A percentile compares a stretch with the other conserved stretches of the same genome.
These are phyloP conservation scores for Sebastes diaconus DNA, from an alignment of 2,797 vertebrate genomes.

Conservation along the genomic window DNA sequence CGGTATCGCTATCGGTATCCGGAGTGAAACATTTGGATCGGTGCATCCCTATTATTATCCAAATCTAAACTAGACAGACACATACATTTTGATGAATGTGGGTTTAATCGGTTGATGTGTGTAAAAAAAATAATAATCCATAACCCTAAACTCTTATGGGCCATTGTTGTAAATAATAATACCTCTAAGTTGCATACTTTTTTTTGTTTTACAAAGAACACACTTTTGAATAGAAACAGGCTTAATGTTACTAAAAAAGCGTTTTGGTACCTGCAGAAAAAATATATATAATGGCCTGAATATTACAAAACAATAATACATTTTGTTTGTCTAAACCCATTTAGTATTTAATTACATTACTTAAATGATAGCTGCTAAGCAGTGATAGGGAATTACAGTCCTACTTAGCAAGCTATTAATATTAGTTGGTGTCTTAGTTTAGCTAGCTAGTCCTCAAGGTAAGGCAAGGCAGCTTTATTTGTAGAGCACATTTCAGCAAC, in stretches of 20 bases:
- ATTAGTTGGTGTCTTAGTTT: not conserved
- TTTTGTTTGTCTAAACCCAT: not conserved
- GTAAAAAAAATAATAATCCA: not conserved
- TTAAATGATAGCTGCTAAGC: not conserved
- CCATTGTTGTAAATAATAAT: not conserved
- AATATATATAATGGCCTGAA: not conserved
- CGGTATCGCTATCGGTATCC: too few relatives aligned
- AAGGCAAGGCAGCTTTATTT: too few relatives aligned
- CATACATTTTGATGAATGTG: not conserved
- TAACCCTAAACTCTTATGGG: not conserved
- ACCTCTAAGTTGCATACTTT: not conserved
- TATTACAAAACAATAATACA: not conserved
- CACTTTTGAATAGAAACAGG: not conserved
- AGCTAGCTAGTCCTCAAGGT: not conserved
- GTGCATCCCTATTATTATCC: not conserved
- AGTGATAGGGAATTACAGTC: not conserved
- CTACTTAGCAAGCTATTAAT: slow-evolving; percentile 13
- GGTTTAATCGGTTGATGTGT: not conserved
- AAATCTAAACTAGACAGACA: not conserved
- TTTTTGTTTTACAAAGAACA: not conserved
- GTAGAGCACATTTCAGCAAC: too few relatives aligned
- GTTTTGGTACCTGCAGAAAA: not conserved
- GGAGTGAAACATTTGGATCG: too few relatives aligned
- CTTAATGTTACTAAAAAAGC: not conserved
- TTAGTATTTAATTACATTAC: not conserved